Percentiles rank a stretch among this genome's conserved stretches.
Evolutionary conservation across 2,888 invertebrate genomes (phyloP).

Genomic region (Linhomoeus sp.): DNA sequence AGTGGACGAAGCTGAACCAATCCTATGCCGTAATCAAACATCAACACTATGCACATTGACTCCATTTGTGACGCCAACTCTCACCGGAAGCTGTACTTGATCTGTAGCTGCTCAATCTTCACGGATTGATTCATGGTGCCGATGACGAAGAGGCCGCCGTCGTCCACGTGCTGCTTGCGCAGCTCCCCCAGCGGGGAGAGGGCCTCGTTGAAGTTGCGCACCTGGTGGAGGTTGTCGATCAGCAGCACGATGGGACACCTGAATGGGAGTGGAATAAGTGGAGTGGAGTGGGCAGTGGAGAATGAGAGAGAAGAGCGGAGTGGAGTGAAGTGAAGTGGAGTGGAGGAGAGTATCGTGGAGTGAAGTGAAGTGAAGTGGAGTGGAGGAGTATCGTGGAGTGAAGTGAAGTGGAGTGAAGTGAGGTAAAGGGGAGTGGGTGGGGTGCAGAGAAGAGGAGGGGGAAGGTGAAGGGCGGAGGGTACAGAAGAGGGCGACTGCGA

Average conservation of each 20-base stretch:
- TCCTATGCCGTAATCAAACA: too few species aligned
- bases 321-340: too few species aligned
- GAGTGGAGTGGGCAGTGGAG: too few species aligned
- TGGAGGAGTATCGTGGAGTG: too few species aligned
- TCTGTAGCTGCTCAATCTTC: not conserved
- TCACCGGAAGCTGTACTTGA: slow-evolving; percentile 67
- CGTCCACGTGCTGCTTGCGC: slow-evolving; percentile 20
- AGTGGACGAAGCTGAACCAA: slow-evolving; percentile 45
- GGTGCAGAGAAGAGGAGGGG: too few species aligned
- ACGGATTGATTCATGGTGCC: slow-evolving; percentile 38
- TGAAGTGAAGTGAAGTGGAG: not conserved
- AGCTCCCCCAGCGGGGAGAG: slow-evolving; percentile 41
- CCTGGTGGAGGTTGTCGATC: slow-evolving; percentile 77
- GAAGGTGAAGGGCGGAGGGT: too few species aligned
- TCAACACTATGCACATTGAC: not conserved
- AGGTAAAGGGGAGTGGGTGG: too few species aligned
- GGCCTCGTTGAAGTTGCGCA: slow-evolving; percentile 66
- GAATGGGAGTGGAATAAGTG: not conserved
- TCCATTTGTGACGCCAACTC: slow-evolving; percentile 23
- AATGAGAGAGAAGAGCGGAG: too few species aligned
- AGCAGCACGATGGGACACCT: slow-evolving; percentile 57
- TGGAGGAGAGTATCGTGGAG: too few species aligned
- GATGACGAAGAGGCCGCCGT: slow-evolving; percentile 86
- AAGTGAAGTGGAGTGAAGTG: too few species aligned
- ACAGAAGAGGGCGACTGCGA: too few species aligned